Evolutionary conservation across 2,113 vertebrate species (phyloP), one percentile per base, ranked within the genome.

Genomic region (Puffinus mauretanicus): DNA sequence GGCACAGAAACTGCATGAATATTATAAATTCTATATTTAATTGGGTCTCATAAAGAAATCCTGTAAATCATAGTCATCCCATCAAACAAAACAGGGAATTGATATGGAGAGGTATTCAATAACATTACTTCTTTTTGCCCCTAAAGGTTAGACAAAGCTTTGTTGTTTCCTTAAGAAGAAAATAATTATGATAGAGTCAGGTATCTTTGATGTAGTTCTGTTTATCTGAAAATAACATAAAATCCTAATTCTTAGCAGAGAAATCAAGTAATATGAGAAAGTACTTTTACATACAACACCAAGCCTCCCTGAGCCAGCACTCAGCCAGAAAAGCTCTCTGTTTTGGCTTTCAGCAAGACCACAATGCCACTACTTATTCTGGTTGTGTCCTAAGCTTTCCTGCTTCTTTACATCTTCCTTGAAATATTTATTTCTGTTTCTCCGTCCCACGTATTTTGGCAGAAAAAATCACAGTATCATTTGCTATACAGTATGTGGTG

Each of bases 1-100:
- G 95, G 96, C 89, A 96, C 51, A 94, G 81, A 95, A 95, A 94
- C 84, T 94, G 93, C 96, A 95, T 87, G 84, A 91, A 96, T 95
- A 93, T 95, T 97, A 94, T 88, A 91, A 95, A 95, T 96, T 93
- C 93, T 93, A n/a, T 95, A 90, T 96, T 94, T 97, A 95, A 96
- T 95, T 94, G 55, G 86, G 70, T 85, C 62, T 87, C 93, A 81
- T 93, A 92, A 89, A 94, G 95, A 95, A 96, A 89, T 89, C 78
- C 93, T 96, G 73, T 94, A 95, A 94, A 97, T 94, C 89, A 92
- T 57, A 95, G 95, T 94, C 92, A 94, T 81, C n/a, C 78, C 93
- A 94, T 95, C 93, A 94, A 95, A 95, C 51, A 93, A 91, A 93
- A 38, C 51, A 73, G 93, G 84, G 90, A 97, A 93, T 66, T 77